Evolutionary conservation across 2,888 invertebrate genomes (phyloP), one percentile per base, ranked within the genome.

Genomic region (Hipparchia sbordonii): DNA sequence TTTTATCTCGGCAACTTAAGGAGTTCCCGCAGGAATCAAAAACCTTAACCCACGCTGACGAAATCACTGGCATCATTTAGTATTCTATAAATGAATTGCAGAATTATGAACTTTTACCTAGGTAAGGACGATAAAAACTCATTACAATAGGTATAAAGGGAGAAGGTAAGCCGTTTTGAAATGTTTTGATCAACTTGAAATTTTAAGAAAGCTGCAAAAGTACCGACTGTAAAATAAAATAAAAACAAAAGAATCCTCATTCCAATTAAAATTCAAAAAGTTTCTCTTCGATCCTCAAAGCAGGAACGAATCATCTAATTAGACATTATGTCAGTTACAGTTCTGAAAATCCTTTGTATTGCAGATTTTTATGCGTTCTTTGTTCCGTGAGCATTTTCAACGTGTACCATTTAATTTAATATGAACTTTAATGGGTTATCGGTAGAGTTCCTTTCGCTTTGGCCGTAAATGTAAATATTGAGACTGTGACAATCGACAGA

Each of bases 311-410:
- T 88, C 87, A 89, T 89, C 88, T 91, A 92, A 92, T 92, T 92
- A 92, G 88, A 87, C 87, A 89, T 91, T 88, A 89, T 87, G 89
- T 89, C 88, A 89, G 88, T 89, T 84, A 90, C 88, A 88, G 88
- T 88, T 89, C 88, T 87, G 87, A 89, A 90, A 91, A 87, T 89
- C 89, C 91, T 92, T 91, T 92, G 91, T 90, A 88, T 85, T 88
- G 89, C 87, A 88, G 84, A 88, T 86, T 89, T 92, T 90, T 90
- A 90, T 89, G 87, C 87, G 87, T 88, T 89, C 89, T 89, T 90
- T 91, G 89, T 91, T 87, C 83, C 84, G 82, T 80, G 83, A 84
- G 84, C 81, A 82, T 87, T 89, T 88, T 88, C 83, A 84, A 85
- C 83, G 79, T 76, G 71, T 54, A 54, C 45, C 48, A 72, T 8